These are phyloP conservation scores for Eremophila alpestris DNA, from an alignment of 2,797 vertebrate genomes.

Conservation along the genomic window DNA sequence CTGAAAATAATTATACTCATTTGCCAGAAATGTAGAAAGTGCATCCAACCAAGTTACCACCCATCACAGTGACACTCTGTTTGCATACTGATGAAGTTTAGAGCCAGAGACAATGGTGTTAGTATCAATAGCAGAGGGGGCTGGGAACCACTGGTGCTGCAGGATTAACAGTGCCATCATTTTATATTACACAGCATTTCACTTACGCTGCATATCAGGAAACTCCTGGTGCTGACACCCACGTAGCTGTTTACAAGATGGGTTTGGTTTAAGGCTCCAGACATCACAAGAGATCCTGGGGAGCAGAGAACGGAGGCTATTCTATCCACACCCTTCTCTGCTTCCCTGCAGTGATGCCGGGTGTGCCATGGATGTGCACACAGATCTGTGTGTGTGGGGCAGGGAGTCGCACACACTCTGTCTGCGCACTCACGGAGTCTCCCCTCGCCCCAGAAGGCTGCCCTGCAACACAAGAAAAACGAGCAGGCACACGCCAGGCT, in stretches of 20 bases:
- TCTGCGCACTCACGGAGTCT: fast-evolving
- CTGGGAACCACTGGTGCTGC: conserved; percentile 69
- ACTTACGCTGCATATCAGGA: conserved; percentile 72
- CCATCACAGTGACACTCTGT: conserved; percentile 86
- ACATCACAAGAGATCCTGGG: background rate
- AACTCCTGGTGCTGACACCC: conserved; percentile 34
- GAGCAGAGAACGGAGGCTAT: background rate
- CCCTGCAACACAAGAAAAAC: conserved; percentile 31
- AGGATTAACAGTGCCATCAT: conserved; percentile 81
- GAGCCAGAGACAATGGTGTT: conserved; percentile 80
- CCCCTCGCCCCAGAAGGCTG: conserved; percentile 16
- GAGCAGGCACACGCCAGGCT: conserved; percentile 25
- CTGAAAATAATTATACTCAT: conserved; percentile 94
- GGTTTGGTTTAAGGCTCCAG: conserved; percentile 46
- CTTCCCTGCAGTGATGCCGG: background rate
- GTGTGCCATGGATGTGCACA: background rate
- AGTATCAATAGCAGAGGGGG: conserved; percentile 75
- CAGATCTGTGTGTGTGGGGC: background rate
- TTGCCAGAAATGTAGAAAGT: conserved; percentile 90
- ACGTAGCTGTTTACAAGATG: conserved; percentile 36
- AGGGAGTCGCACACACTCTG: background rate
- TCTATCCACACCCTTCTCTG: background rate
- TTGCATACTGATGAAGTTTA: conserved; percentile 89
- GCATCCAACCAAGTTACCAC: conserved; percentile 91
- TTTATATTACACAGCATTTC: conserved; percentile 79